Conservation (phyloP, 2,888 invertebrate genomes). For the Eupithecia pulchellata region DNA sequence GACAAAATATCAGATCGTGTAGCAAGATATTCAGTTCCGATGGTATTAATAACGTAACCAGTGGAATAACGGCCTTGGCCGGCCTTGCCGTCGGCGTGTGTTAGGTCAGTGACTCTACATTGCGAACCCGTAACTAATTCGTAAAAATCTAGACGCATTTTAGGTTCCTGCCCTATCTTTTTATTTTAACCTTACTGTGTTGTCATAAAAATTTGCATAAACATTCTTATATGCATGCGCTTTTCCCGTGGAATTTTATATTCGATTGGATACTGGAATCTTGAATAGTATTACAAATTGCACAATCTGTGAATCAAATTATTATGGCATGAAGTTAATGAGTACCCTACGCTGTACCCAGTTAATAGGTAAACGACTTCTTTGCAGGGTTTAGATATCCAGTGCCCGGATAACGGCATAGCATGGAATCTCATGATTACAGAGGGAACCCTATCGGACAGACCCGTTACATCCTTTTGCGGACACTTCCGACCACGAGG, state of each 20-base stretch:
- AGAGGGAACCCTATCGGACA: slow-evolving; percentile 60
- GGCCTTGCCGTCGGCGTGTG: slow-evolving; percentile 73
- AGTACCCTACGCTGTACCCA: slow-evolving; percentile 40
- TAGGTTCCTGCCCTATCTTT: neutral
- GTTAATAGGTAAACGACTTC: slow-evolving; percentile 62
- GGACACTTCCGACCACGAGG: slow-evolving; percentile 66
- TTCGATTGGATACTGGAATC: neutral
- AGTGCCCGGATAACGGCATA: slow-evolving; percentile 59
- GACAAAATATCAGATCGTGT: slow-evolving; percentile 5
- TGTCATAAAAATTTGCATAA: neutral
- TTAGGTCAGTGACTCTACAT: slow-evolving; percentile 55
- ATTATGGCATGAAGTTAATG: slow-evolving; percentile 3
- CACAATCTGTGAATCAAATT: neutral
- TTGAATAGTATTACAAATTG: neutral
- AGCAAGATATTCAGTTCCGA: slow-evolving; percentile 24
- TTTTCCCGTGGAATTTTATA: neutral
- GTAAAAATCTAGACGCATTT: neutral
- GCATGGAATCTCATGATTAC: slow-evolving; percentile 59
- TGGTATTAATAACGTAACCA: slow-evolving; percentile 35
- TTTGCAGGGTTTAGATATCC: slow-evolving; percentile 47
- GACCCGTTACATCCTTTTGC: slow-evolving; percentile 70
- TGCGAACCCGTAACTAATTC: slow-evolving; percentile 27
- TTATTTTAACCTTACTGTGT: neutral
- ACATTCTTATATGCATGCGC: neutral
- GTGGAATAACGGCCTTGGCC: slow-evolving; percentile 73